Percentiles rank a stretch among this genome's conserved stretches.
These are phyloP conservation scores for Rotaria magnacalcarata DNA, from an alignment of 2,888 invertebrate species.

Conservation along the genomic window DNA sequence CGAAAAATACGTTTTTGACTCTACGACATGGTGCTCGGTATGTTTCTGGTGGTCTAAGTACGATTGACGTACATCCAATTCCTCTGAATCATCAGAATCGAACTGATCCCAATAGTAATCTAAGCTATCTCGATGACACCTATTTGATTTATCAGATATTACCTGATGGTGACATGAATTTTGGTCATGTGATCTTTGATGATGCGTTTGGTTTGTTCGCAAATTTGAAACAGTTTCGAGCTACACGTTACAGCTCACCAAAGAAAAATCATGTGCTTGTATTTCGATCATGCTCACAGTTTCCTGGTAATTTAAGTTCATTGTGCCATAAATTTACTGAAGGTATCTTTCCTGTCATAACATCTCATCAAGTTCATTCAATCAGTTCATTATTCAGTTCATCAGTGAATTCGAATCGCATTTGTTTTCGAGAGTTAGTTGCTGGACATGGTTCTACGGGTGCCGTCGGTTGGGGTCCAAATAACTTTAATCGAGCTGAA, in stretches of 20 bases:
- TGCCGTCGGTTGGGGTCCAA: neutral
- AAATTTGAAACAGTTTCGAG: neutral
- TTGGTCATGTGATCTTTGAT: neutral
- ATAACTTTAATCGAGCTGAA: neutral
- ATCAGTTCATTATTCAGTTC: neutral
- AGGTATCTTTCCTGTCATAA: neutral
- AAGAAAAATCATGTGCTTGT: neutral
- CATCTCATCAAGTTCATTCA: neutral
- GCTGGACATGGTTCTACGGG: neutral
- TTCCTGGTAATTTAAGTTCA: neutral
- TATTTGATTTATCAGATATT: neutral
- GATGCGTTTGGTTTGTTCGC: neutral
- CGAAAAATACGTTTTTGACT: neutral
- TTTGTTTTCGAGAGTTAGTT: neutral
- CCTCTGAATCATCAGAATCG: neutral
- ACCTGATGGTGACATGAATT: neutral
- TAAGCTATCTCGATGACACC: neutral
- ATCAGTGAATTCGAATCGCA: neutral
- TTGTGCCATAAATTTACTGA: neutral
- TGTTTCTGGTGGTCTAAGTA: neutral
- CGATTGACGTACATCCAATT: neutral
- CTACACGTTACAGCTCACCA: neutral
- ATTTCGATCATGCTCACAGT: neutral
- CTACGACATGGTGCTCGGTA: neutral
- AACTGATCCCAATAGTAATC: neutral